A percentile compares a stretch with the other conserved stretches of the same genome.
phyloP scores from a whole-genome alignment of 2,888 invertebrate genomes.

The Eristalinus sepulchralis region DNA sequence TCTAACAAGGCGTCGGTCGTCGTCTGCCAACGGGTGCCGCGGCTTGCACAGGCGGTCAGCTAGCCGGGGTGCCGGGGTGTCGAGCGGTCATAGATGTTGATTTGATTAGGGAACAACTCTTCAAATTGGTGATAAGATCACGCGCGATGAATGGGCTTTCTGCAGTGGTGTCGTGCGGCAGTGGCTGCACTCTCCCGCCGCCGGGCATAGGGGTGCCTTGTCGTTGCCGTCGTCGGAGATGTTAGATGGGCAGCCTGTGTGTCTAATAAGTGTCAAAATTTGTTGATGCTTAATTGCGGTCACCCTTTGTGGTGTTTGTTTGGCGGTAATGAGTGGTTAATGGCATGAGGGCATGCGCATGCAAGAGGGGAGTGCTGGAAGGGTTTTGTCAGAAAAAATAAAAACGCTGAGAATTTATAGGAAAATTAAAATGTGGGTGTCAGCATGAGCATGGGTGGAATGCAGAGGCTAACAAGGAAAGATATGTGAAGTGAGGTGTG shows the following conservation, averaged over 20 bases:
- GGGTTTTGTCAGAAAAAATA: too few species aligned
- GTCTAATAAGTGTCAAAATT: conserved; percentile 48
- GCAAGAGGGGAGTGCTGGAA: background rate
- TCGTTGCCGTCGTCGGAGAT: background rate
- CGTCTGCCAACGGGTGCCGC: background rate
- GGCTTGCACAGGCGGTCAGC: conserved; percentile 46
- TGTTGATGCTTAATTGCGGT: conserved; percentile 53
- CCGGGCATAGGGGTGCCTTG: conserved; percentile 41
- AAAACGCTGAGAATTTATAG: too few species aligned
- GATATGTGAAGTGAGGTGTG: too few species aligned
- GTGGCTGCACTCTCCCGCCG: background rate
- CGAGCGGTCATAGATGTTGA: conserved; percentile 55
- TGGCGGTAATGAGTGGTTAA: conserved; percentile 51
- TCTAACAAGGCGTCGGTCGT: conserved; percentile 30
- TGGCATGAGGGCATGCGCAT: conserved; percentile 45
- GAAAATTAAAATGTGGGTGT: too few species aligned
- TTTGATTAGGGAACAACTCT: conserved; percentile 51
- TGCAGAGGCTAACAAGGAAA: too few species aligned
- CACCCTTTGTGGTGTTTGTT: conserved; percentile 49
- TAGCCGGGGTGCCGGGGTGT: background rate
- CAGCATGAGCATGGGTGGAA: too few species aligned
- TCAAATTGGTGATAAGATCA: conserved; percentile 55
- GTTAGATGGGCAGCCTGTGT: background rate
- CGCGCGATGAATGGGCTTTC: conserved; percentile 32
- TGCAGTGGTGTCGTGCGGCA: background rate